Conservation (phyloP, 2,113 vertebrate genomes). For the cattle (Bos taurus) region DNA sequence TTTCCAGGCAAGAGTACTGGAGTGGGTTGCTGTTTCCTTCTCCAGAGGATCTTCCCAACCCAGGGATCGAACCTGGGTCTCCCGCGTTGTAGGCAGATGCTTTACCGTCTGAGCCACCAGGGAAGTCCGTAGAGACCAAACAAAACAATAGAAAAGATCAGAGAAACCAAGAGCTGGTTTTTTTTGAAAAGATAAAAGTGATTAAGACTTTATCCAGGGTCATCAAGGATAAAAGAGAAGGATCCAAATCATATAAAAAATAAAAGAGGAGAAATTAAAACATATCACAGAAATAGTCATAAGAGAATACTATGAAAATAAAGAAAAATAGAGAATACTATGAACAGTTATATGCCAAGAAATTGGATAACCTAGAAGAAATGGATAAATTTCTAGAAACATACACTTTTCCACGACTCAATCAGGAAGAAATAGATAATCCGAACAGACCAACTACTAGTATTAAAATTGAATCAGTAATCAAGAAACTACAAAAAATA, state of each 20-base stretch:
- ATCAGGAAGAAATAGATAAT: not conserved
- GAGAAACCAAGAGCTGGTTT: not conserved
- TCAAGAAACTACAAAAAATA: not conserved
- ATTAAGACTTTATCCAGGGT: not conserved
- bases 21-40: too few relatives aligned
- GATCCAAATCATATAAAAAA: not conserved
- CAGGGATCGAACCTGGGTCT: too few relatives aligned
- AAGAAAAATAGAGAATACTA: not conserved
- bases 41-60: too few relatives aligned
- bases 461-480: not conserved
- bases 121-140: not conserved
- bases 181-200: not conserved
- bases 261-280: not conserved
- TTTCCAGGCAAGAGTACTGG: too few relatives aligned
- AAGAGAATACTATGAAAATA: not conserved
- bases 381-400: not conserved
- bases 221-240: not conserved
- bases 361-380: not conserved
- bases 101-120: too few relatives aligned
- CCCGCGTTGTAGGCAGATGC: too few relatives aligned
- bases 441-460: not conserved
- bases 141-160: not conserved
- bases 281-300: not conserved
- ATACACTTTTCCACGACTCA: not conserved
- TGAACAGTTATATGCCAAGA: not conserved